phyloP scores from a whole-genome alignment of 2,888 invertebrate species.

The Mystacides longicornis region DNA sequence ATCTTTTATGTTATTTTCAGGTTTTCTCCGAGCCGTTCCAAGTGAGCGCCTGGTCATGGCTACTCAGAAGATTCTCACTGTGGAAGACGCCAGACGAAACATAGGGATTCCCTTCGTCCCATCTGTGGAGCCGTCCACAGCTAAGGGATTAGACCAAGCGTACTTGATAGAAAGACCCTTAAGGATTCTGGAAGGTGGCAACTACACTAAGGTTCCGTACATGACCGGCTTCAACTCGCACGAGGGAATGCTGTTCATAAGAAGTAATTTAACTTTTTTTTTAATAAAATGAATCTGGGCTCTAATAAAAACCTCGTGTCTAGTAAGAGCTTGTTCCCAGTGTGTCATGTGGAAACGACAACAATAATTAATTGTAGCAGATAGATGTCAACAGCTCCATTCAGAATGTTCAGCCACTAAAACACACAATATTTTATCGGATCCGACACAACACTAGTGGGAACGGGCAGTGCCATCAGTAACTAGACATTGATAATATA shows the following conservation, averaged over 20 bases:
- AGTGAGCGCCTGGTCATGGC: conserved; percentile 53
- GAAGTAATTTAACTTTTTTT: conserved; percentile 38
- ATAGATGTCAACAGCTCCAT: no score
- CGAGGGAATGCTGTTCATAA: conserved; percentile 56
- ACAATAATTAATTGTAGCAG: no score
- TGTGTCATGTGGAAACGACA: no score
- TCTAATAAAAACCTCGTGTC: background rate
- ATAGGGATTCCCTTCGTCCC: conserved; percentile 56
- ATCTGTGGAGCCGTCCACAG: conserved; percentile 39
- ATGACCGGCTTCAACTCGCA: conserved; percentile 58
- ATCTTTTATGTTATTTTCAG: conserved; percentile 29
- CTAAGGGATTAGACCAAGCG: conserved; percentile 34
- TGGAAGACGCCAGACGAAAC: conserved; percentile 50
- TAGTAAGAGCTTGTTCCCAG: no score
- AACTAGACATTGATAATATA: no score
- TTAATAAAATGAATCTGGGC: background rate
- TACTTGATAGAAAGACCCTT: conserved; percentile 50
- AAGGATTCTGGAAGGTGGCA: conserved; percentile 36
- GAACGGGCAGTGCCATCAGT: no score
- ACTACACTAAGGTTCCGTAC: conserved; percentile 51
- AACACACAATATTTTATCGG: no score
- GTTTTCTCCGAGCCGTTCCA: conserved; percentile 51
- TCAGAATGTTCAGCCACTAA: no score
- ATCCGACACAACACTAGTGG: no score
- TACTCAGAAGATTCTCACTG: conserved; percentile 44